Conservation (phyloP, 2,113 vertebrate species). For the Alethe castanea region DNA sequence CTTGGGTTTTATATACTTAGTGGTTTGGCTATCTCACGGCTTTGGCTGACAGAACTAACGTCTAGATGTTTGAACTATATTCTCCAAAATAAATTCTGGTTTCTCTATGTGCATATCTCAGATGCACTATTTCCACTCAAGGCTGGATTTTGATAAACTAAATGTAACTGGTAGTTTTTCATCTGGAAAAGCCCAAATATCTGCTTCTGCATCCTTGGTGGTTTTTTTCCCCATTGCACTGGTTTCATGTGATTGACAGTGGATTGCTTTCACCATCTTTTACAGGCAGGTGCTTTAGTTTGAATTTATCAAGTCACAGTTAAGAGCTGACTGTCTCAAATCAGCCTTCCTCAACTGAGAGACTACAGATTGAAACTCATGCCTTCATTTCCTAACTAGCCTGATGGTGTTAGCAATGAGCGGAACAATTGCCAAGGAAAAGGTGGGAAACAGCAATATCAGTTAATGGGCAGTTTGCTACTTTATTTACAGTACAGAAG, state of each 20-base stretch:
- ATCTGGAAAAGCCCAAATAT: neutral
- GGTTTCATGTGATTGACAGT: neutral
- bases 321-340: neutral
- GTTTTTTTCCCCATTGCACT: neutral
- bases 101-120: neutral
- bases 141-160: neutral
- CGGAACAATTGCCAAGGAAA: neutral
- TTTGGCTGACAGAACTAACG: neutral
- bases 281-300: neutral
- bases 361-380: neutral
- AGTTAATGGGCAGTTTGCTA: neutral
- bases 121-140: neutral
- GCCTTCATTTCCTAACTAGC: neutral
- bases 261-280: neutral
- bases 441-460: neutral
- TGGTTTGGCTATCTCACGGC: neutral
- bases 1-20: neutral
- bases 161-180: neutral
- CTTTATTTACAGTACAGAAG: neutral
- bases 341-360: neutral
- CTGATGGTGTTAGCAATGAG: neutral
- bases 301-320: neutral
- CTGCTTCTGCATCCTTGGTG: accelerated
- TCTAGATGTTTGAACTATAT: neutral
- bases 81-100: neutral